phyloP scores from a whole-genome alignment of 2,113 vertebrate species.

The human (Homo sapiens) region DNA sequence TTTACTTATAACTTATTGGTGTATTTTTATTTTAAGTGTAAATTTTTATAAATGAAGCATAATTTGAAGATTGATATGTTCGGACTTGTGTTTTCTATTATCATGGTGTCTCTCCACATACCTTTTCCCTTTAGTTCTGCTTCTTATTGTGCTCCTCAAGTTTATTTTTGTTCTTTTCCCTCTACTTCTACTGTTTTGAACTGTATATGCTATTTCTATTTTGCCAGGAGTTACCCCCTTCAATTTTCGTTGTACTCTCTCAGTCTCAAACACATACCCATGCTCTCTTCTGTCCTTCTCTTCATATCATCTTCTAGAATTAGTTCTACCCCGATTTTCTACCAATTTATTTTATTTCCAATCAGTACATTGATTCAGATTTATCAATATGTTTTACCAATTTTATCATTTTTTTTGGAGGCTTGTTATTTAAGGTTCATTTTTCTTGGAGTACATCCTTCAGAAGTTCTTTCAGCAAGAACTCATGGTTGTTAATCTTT shows the following conservation, averaged over 20 bases:
- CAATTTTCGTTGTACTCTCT: not conserved
- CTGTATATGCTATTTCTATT: not conserved
- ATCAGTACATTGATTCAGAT: not conserved
- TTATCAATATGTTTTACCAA: not conserved
- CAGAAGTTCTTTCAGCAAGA: not conserved
- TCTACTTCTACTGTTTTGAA: not conserved
- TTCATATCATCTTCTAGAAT: not conserved
- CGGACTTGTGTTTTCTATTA: not conserved
- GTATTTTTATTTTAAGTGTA: not conserved
- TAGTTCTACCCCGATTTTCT: not conserved
- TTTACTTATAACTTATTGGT: not conserved
- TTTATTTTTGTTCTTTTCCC: not conserved
- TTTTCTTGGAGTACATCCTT: not conserved
- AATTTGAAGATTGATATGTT: not conserved
- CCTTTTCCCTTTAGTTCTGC: not conserved
- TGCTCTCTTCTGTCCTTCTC: not conserved
- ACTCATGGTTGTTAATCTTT: not conserved
- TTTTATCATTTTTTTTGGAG: not conserved
- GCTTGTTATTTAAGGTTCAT: not conserved
- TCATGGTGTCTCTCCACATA: not conserved
- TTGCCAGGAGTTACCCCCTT: not conserved
- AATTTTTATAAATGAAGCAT: not conserved
- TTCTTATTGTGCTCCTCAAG: not conserved
- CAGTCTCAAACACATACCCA: not conserved
- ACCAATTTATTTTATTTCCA: not conserved